Percentiles rank a stretch among this genome's conserved stretches.
Evolutionary conservation across 2,888 invertebrate genomes (phyloP).

Genomic region (Augochlorella aurata): DNA sequence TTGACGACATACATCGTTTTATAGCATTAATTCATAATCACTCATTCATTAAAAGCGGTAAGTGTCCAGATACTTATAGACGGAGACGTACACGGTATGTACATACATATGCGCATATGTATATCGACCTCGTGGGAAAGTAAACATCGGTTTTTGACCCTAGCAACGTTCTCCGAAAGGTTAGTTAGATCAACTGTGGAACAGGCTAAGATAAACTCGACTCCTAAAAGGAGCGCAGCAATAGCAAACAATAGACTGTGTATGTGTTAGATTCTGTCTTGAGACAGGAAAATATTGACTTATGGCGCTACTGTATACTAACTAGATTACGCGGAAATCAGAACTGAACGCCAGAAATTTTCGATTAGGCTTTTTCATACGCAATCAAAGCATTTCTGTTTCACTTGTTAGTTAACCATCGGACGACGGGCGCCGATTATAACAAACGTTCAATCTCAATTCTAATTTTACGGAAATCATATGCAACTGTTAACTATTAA

Average conservation of each 20-base stretch:
- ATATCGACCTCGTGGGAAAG: not conserved
- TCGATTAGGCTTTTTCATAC: not conserved
- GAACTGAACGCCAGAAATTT: not conserved
- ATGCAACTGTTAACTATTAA: too few relatives aligned
- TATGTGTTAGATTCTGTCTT: not conserved
- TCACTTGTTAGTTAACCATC: too few relatives aligned
- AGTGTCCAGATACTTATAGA: too few relatives aligned
- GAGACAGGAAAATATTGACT: not conserved
- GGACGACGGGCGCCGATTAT: too few relatives aligned
- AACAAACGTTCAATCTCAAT: too few relatives aligned
- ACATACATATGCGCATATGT: too few relatives aligned
- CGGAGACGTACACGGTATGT: too few relatives aligned
- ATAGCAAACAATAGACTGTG: not conserved
- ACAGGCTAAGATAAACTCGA: not conserved
- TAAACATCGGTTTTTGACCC: not conserved
- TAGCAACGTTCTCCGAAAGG: not conserved
- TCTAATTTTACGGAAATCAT: too few relatives aligned
- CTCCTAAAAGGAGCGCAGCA: not conserved
- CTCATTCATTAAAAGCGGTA: too few relatives aligned
- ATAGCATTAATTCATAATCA: too few relatives aligned
- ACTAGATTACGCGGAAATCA: not conserved
- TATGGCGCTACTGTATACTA: not conserved
- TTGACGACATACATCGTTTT: too few relatives aligned
- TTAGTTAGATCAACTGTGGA: not conserved
- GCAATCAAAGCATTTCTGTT: not conserved